Conservation (phyloP, 2,888 invertebrate genomes). For the Spialia ferax region DNA sequence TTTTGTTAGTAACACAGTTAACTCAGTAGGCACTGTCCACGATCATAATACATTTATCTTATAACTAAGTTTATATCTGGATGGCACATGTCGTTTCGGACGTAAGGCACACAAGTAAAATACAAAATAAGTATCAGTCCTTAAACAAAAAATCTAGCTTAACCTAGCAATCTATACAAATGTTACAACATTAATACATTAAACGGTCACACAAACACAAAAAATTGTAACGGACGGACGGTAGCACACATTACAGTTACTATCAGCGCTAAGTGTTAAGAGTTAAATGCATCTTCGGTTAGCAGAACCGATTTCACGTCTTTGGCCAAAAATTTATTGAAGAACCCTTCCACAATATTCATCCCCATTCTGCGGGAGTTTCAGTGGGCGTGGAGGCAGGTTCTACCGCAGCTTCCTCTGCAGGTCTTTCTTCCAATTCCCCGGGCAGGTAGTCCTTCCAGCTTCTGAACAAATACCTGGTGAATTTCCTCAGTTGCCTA, state of each 20-base stretch:
- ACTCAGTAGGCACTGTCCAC: not conserved
- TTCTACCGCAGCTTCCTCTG: conserved; percentile 43
- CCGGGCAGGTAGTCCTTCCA: conserved; percentile 98
- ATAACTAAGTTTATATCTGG: not conserved
- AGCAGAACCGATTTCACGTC: conserved; percentile 5
- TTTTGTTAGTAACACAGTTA: conserved; percentile 1
- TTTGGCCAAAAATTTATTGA: not conserved
- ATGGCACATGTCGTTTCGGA: not conserved
- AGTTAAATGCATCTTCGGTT: conserved; percentile 29
- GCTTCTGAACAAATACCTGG: conserved; percentile 95
- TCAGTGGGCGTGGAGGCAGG: conserved; percentile 57
- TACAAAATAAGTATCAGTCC: conserved; percentile 15
- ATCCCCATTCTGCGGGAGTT: conserved; percentile 45
- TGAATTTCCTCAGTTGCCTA: conserved; percentile 95
- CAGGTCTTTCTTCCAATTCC: conserved; percentile 81
- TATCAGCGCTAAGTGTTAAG: conserved; percentile 19
- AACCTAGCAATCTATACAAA: conserved; percentile 15
- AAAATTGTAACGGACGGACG: conserved; percentile 14
- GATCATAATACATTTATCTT: not conserved
- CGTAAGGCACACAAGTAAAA: conserved; percentile 4
- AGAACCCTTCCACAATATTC: not conserved
- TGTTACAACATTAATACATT: conserved; percentile 25
- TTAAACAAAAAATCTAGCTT: conserved; percentile 20
- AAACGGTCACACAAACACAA: conserved; percentile 31
- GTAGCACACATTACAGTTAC: conserved; percentile 24